These are phyloP conservation scores for Sebastes umbrosus DNA, from an alignment of 2,797 vertebrate genomes.

Conservation along the genomic window DNA sequence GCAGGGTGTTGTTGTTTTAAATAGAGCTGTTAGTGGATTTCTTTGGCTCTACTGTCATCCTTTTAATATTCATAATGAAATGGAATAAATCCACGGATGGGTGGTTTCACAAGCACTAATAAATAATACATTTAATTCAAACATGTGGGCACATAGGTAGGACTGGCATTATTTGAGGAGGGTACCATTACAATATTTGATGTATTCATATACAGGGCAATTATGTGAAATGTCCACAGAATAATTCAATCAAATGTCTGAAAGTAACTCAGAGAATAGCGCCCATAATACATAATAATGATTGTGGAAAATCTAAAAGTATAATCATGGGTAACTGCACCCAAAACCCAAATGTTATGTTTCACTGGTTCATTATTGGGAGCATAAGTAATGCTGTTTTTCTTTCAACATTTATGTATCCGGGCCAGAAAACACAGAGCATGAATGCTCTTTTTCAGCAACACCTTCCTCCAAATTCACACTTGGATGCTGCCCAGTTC, in stretches of 20 bases:
- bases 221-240: not conserved
- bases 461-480: not conserved
- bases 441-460: not conserved
- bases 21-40: conserved; percentile 29
- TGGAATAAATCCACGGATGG: not conserved
- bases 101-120: conserved; percentile 2
- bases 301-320: not conserved
- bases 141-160: not conserved
- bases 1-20: conserved; percentile 30
- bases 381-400: not conserved
- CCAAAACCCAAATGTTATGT: not conserved
- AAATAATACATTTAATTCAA: conserved; percentile 5
- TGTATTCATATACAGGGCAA: not conserved
- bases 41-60: conserved; percentile 10
- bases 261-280: not conserved
- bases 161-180: not conserved
- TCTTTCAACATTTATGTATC: not conserved
- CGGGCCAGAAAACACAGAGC: not conserved
- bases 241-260: not conserved
- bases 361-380: not conserved
- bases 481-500: not conserved
- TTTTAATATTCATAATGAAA: conserved; percentile 31
- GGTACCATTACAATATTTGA: not conserved
- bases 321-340: not conserved
- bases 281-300: not conserved